Evolutionary conservation across 2,113 vertebrate species (phyloP), one percentile per base, ranked within the genome.

Genomic region (Nanorana parkeri): DNA sequence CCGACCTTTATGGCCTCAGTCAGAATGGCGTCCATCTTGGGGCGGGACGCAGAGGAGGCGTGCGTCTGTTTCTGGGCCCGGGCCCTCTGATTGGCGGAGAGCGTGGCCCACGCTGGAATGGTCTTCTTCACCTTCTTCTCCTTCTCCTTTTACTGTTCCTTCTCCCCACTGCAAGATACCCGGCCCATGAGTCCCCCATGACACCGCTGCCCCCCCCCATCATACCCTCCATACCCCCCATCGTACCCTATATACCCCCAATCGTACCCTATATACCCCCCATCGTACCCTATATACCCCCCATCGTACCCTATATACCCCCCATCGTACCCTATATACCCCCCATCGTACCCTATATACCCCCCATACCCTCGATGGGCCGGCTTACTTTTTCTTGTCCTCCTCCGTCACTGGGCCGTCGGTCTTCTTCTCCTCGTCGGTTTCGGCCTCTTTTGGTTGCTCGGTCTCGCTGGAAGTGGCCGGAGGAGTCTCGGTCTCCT

Each of bases 101-200:
- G 91, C 1, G 96, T 97, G 7, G 97, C 98, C 98, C 98, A 99
- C 0, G 95, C 93, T 32, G 98, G 98, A 87, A 99, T 98, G 29
- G 95, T 97, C 91, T 95, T 94, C 85, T 97, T 99, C 90, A 99
- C 94, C 86, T 98, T 99, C 92, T 97, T 99, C 86, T 90, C 92
- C 90, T 97, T 98, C 87, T 96, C 93, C 86, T 94, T 95, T 26
- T 92, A 90, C 63, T 93, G 95, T 64, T 98, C 97, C 88, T 98
- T 99, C 83, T 97, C 94, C 0, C 96, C 98, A 90, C 82, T 84
- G 2, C 10, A 84, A 84, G 84, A 71, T 10, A 47, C 1, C 8
- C 5, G 13, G 13, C 41, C 13, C 10, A 47, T 47, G 41, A 47
- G 41, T 15, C 6, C 41, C 41, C 58, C 1, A n/a, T 60, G 20